Percentiles rank a stretch among this genome's conserved stretches.
Evolutionary conservation across 2,797 vertebrate species (phyloP).

Genomic region (Anolis apletophallus): DNA sequence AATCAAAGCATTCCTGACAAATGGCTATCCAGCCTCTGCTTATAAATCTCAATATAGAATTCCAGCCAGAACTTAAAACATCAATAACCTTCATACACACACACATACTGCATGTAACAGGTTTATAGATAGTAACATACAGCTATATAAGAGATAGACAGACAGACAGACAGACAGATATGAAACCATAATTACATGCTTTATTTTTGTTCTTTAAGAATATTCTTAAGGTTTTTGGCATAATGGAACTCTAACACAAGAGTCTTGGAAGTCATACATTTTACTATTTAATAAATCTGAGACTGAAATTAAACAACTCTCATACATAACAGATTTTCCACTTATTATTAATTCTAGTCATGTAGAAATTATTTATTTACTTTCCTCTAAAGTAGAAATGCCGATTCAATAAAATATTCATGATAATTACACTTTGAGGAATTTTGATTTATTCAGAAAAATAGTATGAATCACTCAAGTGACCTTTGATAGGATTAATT

Average conservation of each 20-base stretch:
- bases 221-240: not conserved
- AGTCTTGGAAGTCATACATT: constrained; percentile 7
- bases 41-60: too few species aligned
- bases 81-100: too few species aligned
- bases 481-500: constrained; percentile 15
- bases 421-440: constrained; percentile 54
- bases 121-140: not conserved
- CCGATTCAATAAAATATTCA: constrained; percentile 51
- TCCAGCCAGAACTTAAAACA: too few species aligned
- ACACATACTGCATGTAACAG: too few species aligned
- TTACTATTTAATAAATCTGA: not conserved
- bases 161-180: not conserved
- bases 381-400: constrained; percentile 46
- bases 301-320: not conserved
- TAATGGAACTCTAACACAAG: constrained; percentile 49
- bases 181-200: not conserved
- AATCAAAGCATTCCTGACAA: too few species aligned
- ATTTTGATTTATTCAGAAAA: constrained; percentile 61
- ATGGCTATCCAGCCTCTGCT: too few species aligned
- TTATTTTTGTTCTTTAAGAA: too few species aligned
- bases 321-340: not conserved
- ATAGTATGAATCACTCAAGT: constrained; percentile 17
- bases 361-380: constrained; percentile 53
- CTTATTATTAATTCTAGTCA: constrained; percentile 25
- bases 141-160: not conserved